Evolutionary conservation across 2,888 invertebrate species (phyloP).

Genomic region (Ariolimax columbianus): DNA sequence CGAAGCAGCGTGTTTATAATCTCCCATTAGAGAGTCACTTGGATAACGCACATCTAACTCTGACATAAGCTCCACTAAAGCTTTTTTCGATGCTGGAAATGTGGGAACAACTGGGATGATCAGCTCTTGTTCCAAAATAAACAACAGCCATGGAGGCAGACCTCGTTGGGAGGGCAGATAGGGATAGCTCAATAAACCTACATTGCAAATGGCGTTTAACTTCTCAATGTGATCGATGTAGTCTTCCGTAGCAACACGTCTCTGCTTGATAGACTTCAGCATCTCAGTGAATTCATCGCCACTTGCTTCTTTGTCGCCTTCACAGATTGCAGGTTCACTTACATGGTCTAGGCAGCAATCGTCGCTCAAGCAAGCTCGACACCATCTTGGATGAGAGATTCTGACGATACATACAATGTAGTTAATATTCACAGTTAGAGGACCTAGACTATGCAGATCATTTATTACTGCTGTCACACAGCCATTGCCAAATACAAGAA

Average conservation of each 20-base stretch:
- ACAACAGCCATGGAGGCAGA: conserved; percentile 26
- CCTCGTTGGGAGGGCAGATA: background rate
- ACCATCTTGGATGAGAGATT: conserved; percentile 33
- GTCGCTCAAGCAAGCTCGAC: conserved; percentile 31
- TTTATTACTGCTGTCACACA: too few relatives aligned
- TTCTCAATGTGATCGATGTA: conserved; percentile 3
- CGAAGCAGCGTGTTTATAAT: conserved; percentile 9
- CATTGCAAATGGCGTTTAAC: background rate
- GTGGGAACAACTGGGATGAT: conserved; percentile 15
- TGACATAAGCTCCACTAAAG: background rate
- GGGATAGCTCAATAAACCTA: background rate
- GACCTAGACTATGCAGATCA: too few relatives aligned
- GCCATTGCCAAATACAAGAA: too few relatives aligned
- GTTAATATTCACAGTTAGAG: too few relatives aligned
- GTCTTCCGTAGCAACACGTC: conserved; percentile 18
- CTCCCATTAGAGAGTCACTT: background rate
- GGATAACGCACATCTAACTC: background rate
- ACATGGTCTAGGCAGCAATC: conserved; percentile 17
- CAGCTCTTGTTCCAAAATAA: background rate
- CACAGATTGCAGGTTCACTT: background rate
- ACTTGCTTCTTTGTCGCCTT: background rate
- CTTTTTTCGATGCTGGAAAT: conserved; percentile 18
- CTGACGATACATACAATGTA: background rate
- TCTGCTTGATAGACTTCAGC: conserved; percentile 26
- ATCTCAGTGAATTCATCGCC: conserved; percentile 4